A percentile compares a stretch with the other conserved stretches of the same genome.
phyloP scores from a whole-genome alignment of 2,113 vertebrate species.

The Dendropsophus ebraccatus region DNA sequence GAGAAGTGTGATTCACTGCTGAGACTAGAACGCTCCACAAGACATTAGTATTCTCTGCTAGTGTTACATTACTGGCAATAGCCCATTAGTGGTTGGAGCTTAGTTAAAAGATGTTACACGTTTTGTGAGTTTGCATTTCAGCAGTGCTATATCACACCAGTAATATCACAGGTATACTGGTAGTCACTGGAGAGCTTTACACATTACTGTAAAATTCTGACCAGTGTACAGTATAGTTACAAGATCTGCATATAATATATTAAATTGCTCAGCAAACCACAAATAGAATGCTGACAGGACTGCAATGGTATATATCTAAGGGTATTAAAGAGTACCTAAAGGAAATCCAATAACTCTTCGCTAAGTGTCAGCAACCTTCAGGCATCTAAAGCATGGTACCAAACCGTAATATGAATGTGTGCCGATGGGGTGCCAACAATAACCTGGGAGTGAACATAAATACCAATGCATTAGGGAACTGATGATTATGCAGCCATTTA shows the following conservation, averaged over 20 bases:
- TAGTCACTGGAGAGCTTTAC: background rate
- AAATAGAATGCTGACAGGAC: no score
- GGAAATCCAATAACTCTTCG: no score
- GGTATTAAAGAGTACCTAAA: no score
- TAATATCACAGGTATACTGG: background rate
- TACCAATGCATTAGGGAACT: no score
- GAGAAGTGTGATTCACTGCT: slow-evolving; percentile 28
- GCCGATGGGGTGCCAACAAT: no score
- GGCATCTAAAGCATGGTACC: no score
- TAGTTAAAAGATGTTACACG: slow-evolving; percentile 16
- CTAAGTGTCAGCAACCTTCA: no score
- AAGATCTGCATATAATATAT: background rate
- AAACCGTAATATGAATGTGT: no score
- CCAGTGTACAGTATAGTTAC: background rate
- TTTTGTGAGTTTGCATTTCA: background rate
- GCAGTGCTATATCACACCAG: background rate
- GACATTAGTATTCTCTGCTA: slow-evolving; percentile 30
- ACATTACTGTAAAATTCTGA: background rate
- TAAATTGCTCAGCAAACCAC: background rate
- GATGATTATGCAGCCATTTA: no score
- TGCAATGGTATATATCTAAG: no score
- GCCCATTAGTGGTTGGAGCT: slow-evolving; percentile 30
- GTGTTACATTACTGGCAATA: slow-evolving; percentile 36
- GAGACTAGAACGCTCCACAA: background rate
- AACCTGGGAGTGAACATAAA: no score